Evolutionary conservation across 2,888 invertebrate genomes (phyloP).

Genomic region (Tenthredo distinguenda): DNA sequence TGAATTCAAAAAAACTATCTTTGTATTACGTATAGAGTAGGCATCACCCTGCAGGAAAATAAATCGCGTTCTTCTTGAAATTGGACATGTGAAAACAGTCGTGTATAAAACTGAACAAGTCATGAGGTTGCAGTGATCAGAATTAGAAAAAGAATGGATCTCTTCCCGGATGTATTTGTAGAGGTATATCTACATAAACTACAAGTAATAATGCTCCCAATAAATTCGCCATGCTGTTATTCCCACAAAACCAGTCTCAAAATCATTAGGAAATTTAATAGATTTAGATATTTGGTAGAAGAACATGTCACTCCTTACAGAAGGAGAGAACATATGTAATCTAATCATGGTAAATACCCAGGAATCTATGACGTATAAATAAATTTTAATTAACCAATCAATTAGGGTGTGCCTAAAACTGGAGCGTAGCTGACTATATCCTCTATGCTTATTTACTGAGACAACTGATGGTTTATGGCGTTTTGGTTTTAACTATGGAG

Average conservation of each 20-base stretch:
- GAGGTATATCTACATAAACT: conserved; percentile 58
- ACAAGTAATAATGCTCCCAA: conserved; percentile 48
- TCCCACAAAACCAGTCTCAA: conserved; percentile 47
- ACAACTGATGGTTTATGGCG: conserved; percentile 49
- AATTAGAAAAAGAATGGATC: conserved; percentile 56
- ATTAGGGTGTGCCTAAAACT: conserved; percentile 66
- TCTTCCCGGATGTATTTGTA: conserved; percentile 62
- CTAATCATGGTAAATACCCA: conserved; percentile 44
- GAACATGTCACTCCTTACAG: conserved; percentile 29
- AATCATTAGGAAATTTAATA: conserved; percentile 48
- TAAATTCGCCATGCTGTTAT: conserved; percentile 50
- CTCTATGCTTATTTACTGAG: conserved; percentile 55
- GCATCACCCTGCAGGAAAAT: conserved; percentile 22
- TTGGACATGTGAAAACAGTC: conserved; percentile 38
- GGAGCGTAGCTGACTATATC: conserved; percentile 69
- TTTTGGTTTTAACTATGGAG: conserved; percentile 36
- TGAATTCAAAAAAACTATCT: not conserved
- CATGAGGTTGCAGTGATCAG: not conserved
- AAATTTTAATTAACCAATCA: conserved; percentile 32
- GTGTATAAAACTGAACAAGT: not conserved
- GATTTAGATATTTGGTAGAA: conserved; percentile 41
- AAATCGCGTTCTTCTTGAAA: not conserved
- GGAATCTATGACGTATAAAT: conserved; percentile 44
- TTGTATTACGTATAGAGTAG: not conserved
- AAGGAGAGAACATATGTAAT: conserved; percentile 50